These are phyloP conservation scores for Tokudaia muenninki DNA, from an alignment of 2,797 vertebrate species.

Conservation along the genomic window DNA sequence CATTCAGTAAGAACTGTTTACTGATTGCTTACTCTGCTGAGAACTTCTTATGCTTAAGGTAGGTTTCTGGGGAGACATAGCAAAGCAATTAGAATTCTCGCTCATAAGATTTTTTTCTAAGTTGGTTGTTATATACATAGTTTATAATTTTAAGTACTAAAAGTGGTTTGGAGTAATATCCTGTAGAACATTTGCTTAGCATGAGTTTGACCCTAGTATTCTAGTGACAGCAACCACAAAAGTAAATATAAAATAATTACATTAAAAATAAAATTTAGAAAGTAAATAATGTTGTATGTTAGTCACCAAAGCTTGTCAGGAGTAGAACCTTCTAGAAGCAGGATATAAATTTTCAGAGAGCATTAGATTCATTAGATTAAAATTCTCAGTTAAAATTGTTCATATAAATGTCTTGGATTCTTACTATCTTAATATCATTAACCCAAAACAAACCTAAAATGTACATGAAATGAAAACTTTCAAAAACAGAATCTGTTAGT, in stretches of 20 bases:
- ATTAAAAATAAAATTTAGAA: not conserved
- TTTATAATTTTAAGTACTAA: not conserved
- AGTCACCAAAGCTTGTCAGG: not conserved
- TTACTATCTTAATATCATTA: constrained; percentile 16
- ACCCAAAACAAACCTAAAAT: not conserved
- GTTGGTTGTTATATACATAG: not conserved
- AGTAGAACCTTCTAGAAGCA: not conserved
- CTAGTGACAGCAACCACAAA: not conserved
- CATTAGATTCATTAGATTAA: not conserved
- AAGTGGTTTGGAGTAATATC: not conserved
- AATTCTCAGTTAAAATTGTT: not conserved
- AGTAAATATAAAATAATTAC: not conserved
- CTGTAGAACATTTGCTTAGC: not conserved
- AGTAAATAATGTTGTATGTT: not conserved
- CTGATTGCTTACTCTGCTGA: not conserved
- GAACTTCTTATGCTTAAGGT: not conserved
- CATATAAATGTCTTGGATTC: not conserved
- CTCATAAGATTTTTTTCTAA: not conserved
- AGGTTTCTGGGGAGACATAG: not conserved
- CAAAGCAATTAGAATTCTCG: not conserved
- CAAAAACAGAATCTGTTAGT: not conserved
- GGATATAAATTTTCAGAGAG: not conserved
- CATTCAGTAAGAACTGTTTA: not conserved
- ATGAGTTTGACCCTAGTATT: not conserved
- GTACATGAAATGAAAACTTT: not conserved